These are phyloP conservation scores for Eurypyga helias DNA, from an alignment of 2,113 vertebrate genomes.

Conservation along the genomic window DNA sequence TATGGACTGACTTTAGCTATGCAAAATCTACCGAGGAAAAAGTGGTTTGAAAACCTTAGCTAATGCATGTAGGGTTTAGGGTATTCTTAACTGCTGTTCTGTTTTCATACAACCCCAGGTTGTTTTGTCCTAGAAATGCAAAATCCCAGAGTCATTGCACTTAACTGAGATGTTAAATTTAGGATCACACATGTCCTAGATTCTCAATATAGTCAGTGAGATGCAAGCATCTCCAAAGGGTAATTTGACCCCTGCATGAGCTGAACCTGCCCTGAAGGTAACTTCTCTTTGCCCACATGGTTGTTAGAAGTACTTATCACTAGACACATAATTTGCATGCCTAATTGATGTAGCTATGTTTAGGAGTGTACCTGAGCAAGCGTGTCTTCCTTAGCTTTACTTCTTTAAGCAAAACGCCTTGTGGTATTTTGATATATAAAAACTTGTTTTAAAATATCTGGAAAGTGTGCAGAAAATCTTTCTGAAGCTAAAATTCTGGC, in stretches of 20 bases:
- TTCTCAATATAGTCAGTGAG: conserved; percentile 49
- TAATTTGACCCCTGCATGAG: conserved; percentile 1
- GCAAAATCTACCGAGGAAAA: background rate
- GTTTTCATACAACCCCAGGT: background rate
- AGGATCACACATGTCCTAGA: conserved; percentile 34
- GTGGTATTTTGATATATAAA: background rate
- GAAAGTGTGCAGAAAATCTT: background rate
- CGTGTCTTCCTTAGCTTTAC: background rate
- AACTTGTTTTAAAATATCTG: background rate
- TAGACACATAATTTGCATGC: background rate
- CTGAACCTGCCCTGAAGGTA: background rate
- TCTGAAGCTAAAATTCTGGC: background rate
- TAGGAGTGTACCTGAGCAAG: background rate
- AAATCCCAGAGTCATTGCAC: conserved; percentile 17
- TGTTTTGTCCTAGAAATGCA: conserved; percentile 42
- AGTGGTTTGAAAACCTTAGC: background rate
- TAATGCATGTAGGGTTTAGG: background rate
- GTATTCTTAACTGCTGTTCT: background rate
- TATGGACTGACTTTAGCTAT: background rate
- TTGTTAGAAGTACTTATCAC: background rate
- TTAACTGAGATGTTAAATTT: conserved; percentile 50
- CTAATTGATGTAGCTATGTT: background rate
- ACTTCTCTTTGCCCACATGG: background rate
- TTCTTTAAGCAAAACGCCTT: background rate
- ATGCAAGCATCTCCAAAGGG: background rate